Percentiles rank a stretch among this genome's conserved stretches.
These are phyloP conservation scores for Agrypnus murinus DNA, from an alignment of 2,888 invertebrate genomes.

Conservation along the genomic window DNA sequence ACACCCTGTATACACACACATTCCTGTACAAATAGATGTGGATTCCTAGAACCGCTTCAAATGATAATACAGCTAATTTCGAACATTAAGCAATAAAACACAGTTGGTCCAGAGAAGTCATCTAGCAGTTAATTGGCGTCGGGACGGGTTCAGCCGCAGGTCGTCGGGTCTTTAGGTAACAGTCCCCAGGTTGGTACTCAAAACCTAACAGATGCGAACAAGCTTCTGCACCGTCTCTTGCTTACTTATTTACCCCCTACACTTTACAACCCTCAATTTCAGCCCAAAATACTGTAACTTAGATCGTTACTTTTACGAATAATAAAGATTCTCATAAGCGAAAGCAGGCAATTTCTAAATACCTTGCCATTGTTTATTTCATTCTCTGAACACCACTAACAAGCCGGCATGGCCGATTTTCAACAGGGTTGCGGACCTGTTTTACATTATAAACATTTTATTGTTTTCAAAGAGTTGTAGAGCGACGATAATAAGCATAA, in stretches of 20 bases:
- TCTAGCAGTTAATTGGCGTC: conserved; percentile 49
- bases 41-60: conserved; percentile 22
- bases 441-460: conserved; percentile 8
- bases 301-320: conserved; percentile 43
- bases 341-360: conserved; percentile 36
- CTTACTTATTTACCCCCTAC: conserved; percentile 53
- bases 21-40: too few species aligned
- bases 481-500: conserved; percentile 7
- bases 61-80: conserved; percentile 33
- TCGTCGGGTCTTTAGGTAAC: conserved; percentile 54
- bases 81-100: conserved; percentile 38
- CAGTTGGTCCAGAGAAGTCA: conserved; percentile 41
- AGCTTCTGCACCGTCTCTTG: conserved; percentile 47
- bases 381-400: conserved; percentile 10
- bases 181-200: conserved; percentile 54
- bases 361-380: conserved; percentile 25
- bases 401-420: conserved; percentile 7
- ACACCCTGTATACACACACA: too few species aligned
- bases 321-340: conserved; percentile 40
- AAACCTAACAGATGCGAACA: conserved; percentile 54
- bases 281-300: conserved; percentile 41
- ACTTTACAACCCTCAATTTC: conserved; percentile 51
- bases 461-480: neutral
- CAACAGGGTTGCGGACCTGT: neutral
- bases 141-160: conserved; percentile 46